phyloP scores from a whole-genome alignment of 2,888 invertebrate species.

The Diabrotica balteata region DNA sequence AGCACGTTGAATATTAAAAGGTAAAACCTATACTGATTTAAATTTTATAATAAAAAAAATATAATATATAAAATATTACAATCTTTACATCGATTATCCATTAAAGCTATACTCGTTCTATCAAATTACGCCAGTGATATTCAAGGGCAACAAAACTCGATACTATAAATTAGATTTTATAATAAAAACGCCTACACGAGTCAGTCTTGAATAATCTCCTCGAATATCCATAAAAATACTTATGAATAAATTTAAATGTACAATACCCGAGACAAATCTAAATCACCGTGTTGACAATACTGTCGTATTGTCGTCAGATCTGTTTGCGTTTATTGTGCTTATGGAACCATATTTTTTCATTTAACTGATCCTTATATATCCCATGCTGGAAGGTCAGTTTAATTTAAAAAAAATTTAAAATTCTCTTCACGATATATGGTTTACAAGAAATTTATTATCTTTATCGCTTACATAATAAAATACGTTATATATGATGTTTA shows the following conservation, averaged over 20 bases:
- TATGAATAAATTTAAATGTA: conserved; percentile 35
- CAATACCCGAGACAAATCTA: conserved; percentile 30
- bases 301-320: conserved; percentile 20
- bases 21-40: no score
- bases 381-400: conserved; percentile 9
- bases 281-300: conserved; percentile 29
- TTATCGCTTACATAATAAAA: no score
- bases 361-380: conserved; percentile 5
- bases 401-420: conserved; percentile 9
- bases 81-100: conserved; percentile 41
- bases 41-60: conserved; percentile 26
- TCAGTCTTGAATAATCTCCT: conserved; percentile 32
- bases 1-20: no score
- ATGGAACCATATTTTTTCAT: conserved; percentile 8
- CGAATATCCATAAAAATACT: conserved; percentile 30
- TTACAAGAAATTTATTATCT: no score
- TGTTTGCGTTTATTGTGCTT: conserved; percentile 18
- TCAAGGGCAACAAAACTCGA: conserved; percentile 42
- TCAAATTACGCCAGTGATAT: conserved; percentile 37
- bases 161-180: conserved; percentile 40
- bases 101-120: conserved; percentile 41
- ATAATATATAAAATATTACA: conserved; percentile 28
- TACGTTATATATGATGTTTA: no score
- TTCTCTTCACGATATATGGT: no score
- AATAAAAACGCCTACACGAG: conserved; percentile 33